Percentiles rank a stretch among this genome's conserved stretches.
Evolutionary conservation across 2,888 invertebrate genomes (phyloP).

Genomic region (Morinoia aosen): DNA sequence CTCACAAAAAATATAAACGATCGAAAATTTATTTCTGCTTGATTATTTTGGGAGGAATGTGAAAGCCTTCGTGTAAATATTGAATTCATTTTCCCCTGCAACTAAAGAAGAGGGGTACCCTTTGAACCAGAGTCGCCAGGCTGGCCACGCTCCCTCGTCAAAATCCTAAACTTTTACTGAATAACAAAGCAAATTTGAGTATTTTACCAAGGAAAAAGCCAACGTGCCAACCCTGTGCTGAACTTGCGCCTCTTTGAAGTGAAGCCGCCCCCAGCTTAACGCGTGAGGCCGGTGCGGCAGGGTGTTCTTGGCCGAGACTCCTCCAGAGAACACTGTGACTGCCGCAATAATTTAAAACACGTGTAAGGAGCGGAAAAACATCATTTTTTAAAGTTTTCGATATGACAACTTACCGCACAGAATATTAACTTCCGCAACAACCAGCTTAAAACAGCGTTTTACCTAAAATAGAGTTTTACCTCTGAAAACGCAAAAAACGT

Average conservation of each 20-base stretch:
- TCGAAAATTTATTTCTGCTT: background rate
- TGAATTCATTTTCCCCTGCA: background rate
- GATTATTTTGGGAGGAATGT: background rate
- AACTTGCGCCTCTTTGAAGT: too few relatives aligned
- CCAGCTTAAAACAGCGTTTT: background rate
- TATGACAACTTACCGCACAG: background rate
- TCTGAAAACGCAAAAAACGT: background rate
- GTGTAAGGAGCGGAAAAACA: background rate
- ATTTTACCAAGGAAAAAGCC: too few relatives aligned
- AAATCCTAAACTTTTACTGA: too few relatives aligned
- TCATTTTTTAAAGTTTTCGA: background rate
- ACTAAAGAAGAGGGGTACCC: too few relatives aligned
- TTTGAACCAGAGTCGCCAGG: too few relatives aligned
- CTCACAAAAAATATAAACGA: background rate
- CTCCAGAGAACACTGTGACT: background rate
- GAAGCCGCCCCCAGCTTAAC: background rate
- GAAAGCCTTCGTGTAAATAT: background rate
- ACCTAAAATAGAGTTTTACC: background rate
- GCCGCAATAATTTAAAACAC: background rate
- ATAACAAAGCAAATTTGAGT: too few relatives aligned
- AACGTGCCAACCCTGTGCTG: too few relatives aligned
- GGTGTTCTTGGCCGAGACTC: background rate
- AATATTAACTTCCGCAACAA: background rate
- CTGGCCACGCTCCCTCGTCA: too few relatives aligned
- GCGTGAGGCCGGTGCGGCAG: background rate